Evolutionary conservation across 2,113 vertebrate species (phyloP).

Genomic region (Miniopterus natalensis): DNA sequence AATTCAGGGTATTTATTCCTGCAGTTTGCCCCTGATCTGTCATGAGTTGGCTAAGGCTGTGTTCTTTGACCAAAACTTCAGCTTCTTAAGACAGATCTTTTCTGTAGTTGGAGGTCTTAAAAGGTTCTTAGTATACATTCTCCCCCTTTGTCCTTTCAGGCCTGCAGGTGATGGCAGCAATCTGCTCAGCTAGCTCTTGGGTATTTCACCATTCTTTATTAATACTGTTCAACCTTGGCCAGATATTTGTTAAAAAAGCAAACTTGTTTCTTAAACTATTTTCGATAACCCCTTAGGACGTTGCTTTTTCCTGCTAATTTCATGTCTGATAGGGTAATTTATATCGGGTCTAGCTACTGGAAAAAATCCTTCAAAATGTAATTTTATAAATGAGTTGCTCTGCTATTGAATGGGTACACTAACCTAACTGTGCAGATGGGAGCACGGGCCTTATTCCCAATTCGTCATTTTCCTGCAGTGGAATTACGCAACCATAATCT

Average conservation of each 20-base stretch:
- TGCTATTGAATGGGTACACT: background rate
- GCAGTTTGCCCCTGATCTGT: background rate
- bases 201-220: background rate
- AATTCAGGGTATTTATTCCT: background rate
- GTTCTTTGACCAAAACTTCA: background rate
- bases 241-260: background rate
- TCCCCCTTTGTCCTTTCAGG: background rate
- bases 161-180: background rate
- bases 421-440: background rate
- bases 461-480: background rate
- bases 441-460: background rate
- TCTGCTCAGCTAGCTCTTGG: background rate
- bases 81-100: background rate
- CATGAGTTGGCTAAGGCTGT: background rate
- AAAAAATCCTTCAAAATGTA: background rate
- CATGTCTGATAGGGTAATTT: background rate
- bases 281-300: background rate
- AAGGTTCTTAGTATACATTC: background rate
- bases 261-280: background rate
- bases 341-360: background rate
- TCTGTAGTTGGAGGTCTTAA: background rate
- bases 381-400: background rate
- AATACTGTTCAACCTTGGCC: background rate
- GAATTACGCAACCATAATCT: background rate
- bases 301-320: constrained; percentile 27